phyloP scores from a whole-genome alignment of 2,113 vertebrate species.

The Oryzias woworae region DNA sequence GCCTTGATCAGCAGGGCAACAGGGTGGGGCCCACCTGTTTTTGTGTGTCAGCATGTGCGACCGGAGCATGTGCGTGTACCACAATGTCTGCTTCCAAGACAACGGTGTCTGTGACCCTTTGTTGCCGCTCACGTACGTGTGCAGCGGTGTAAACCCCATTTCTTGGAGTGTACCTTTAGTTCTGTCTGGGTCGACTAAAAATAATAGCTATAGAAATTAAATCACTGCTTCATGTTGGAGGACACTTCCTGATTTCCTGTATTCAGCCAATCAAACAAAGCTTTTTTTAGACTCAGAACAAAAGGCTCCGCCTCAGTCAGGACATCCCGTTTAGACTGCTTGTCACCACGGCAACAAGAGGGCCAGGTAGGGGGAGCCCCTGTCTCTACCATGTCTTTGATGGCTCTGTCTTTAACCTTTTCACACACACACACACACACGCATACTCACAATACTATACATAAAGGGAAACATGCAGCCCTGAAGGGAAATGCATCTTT shows the following conservation, averaged over 20 bases:
- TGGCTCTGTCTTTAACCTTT: conserved; percentile 3
- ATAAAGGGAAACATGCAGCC: conserved; percentile 12
- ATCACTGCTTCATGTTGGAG: conserved; percentile 38
- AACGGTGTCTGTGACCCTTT: not conserved
- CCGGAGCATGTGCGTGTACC: conserved; percentile 3
- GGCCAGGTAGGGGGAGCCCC: conserved; percentile 30
- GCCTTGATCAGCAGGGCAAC: conserved; percentile 65
- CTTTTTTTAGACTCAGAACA: conserved; percentile 72
- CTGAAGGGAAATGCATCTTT: conserved; percentile 25
- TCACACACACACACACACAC: conserved; percentile 6
- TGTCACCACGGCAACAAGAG: conserved; percentile 67
- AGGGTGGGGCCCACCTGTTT: conserved; percentile 56
- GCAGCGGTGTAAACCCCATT: conserved; percentile 3
- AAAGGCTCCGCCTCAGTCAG: conserved; percentile 69
- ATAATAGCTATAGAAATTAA: conserved; percentile 57
- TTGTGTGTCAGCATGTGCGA: conserved; percentile 28
- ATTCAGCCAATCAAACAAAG: conserved; percentile 65
- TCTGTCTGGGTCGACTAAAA: conserved; percentile 39
- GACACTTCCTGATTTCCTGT: conserved; percentile 70
- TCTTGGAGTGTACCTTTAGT: conserved; percentile 17
- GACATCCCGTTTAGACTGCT: conserved; percentile 78
- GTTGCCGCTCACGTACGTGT: conserved; percentile 15
- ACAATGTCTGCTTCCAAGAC: conserved; percentile 2
- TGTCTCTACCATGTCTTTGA: conserved; percentile 18
- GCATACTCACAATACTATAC: not conserved